A percentile compares a stretch with the other conserved stretches of the same genome.
Evolutionary conservation across 2,888 invertebrate genomes (phyloP).

Genomic region (Drosophila siamana): DNA sequence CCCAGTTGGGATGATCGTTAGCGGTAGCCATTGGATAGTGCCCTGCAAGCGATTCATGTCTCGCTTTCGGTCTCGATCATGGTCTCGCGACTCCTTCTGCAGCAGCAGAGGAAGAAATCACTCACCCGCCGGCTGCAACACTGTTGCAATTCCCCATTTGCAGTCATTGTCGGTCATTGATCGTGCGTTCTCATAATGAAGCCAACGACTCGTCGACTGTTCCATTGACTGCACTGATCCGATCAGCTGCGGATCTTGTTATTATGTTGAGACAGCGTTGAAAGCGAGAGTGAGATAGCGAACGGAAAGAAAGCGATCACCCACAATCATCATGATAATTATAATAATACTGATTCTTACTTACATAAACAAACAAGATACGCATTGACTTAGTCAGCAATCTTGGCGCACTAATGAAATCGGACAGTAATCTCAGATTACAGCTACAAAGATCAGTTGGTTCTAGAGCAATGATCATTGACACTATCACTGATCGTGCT

Average conservation of each 20-base stretch:
- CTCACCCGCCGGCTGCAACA: constrained; percentile 62
- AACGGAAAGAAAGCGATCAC: constrained; percentile 14
- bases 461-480: constrained; percentile 6
- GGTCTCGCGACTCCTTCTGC: constrained; percentile 36
- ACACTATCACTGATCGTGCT: constrained; percentile 7
- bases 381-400: constrained; percentile 18
- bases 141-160: constrained; percentile 21
- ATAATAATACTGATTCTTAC: constrained; percentile 2
- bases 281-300: constrained; percentile 10
- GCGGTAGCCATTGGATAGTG: constrained; percentile 71
- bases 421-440: constrained; percentile 23
- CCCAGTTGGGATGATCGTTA: constrained; percentile 54
- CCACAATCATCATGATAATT: constrained; percentile 5
- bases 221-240: constrained; percentile 65
- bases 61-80: neutral
- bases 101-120: constrained; percentile 66
- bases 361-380: neutral
- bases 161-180: constrained; percentile 70
- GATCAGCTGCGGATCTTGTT: constrained; percentile 53
- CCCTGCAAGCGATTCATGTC: constrained; percentile 37
- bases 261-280: constrained; percentile 49
- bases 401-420: constrained; percentile 12
- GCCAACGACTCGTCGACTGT: constrained; percentile 71
- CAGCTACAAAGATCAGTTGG: constrained; percentile 14
- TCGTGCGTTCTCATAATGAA: constrained; percentile 76